Evolutionary conservation across 2,888 invertebrate species (phyloP).

Genomic region (Dione vanillae): DNA sequence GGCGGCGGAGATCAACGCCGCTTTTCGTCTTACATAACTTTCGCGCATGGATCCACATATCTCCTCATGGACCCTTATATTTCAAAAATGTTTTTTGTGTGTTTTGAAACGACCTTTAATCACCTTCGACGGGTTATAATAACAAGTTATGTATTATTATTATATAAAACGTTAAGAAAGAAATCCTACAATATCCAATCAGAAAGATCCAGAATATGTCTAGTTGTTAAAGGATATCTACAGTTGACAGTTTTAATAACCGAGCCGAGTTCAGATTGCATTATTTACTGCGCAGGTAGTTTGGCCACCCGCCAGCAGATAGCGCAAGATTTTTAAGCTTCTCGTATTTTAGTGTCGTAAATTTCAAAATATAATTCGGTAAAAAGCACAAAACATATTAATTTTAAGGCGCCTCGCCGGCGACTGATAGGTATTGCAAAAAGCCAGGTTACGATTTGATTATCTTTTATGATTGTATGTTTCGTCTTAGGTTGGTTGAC

Average conservation of each 20-base stretch:
- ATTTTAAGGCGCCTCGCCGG: slow-evolving; percentile 43
- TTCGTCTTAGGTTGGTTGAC: no score
- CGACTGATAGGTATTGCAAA: slow-evolving; percentile 34
- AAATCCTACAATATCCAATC: neutral
- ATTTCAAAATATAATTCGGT: slow-evolving; percentile 75
- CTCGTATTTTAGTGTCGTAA: slow-evolving; percentile 75
- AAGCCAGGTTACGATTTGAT: neutral
- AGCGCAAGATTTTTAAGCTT: slow-evolving; percentile 78
- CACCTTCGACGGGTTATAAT: no score
- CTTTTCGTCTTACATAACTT: no score
- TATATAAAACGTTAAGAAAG: no score
- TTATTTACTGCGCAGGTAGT: slow-evolving; percentile 82
- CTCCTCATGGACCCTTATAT: no score
- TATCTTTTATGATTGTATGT: neutral
- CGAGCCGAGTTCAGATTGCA: slow-evolving; percentile 61
- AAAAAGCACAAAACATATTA: slow-evolving; percentile 61
- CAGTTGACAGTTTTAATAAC: slow-evolving; percentile 48
- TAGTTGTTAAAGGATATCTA: slow-evolving; percentile 36
- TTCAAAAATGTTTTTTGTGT: no score
- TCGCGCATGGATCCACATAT: no score
- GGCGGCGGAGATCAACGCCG: no score
- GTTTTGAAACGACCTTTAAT: no score
- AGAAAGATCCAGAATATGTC: neutral
- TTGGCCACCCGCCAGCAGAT: slow-evolving; percentile 77
- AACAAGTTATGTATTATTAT: no score